Percentiles rank a stretch among this genome's conserved stretches.
Conservation (phyloP, 2,113 vertebrate genomes). For the Dipodomys ordii region DNA sequence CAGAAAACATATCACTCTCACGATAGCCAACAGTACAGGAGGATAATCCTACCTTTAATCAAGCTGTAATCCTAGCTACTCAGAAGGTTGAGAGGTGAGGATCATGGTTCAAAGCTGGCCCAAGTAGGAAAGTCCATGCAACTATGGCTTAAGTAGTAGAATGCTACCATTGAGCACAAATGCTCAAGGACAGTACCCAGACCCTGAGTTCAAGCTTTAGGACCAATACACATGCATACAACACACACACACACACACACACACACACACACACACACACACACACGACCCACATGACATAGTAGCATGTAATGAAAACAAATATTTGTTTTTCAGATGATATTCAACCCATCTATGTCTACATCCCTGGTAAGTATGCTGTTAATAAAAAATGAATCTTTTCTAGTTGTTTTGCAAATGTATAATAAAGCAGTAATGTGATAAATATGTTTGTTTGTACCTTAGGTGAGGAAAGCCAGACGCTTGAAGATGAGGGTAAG, state of each 20-base stretch:
- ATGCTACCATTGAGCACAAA: no score
- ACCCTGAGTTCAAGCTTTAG: no score
- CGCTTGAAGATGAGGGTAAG: conserved; percentile 77
- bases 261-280: no score
- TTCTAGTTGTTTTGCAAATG: conserved; percentile 12
- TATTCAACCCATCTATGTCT: conserved; percentile 41
- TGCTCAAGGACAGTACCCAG: no score
- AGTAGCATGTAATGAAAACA: conserved; percentile 42
- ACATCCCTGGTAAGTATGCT: conserved; percentile 71
- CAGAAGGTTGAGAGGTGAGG: no score
- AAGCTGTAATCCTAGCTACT: neutral
- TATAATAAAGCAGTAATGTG: neutral
- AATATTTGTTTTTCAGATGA: conserved; percentile 74
- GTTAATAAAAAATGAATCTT: conserved; percentile 24
- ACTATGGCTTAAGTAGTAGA: no score
- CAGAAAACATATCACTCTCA: neutral
- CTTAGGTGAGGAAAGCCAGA: conserved; percentile 72
- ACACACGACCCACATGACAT: neutral
- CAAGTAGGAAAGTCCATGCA: no score
- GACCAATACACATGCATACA: no score
- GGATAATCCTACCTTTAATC: neutral
- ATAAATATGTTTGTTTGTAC: conserved; percentile 52
- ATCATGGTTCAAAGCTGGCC: no score
- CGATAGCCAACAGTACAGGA: neutral
- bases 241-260: no score